Base-by-base conservation (phyloP, 2,888 invertebrate species). In the Timandra comae region DNA sequence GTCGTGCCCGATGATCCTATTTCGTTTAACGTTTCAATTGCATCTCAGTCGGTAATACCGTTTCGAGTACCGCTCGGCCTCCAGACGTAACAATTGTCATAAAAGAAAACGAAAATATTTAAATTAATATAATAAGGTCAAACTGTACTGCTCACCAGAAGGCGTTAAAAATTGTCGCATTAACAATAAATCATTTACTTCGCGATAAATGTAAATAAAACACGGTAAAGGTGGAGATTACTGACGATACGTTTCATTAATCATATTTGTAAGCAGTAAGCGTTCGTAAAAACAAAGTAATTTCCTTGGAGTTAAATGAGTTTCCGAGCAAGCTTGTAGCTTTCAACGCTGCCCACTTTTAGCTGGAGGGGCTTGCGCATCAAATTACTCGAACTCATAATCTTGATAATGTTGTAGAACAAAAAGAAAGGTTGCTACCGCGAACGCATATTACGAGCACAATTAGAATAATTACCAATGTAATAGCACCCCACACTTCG, bases 391-490 rank as follows among this genome's bases (percentile, higher is more conserved):
- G 29, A 33, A 46, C 33, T 27, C 41, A 43, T 35, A 46, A 64
- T 68, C 65, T 65, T 52, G 51, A 63, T 65, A 62, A 58, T 47
- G 39, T 44, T 53, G 56, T 52, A 38, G 53, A 57, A 52, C 55
- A 66, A 63, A 69, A 67, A 57, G 53, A 66, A 67, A 61, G 56
- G 55, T 60, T 59, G 52, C 49, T 43, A 48, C 51, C 54, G 53
- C 57, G 53, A 56, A 57, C 49, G 46, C 46, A 41, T 50, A 60
- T 67, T 65, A 66, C 57, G 56, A 55, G 52, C 49, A 52, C 40
- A 54, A 72, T 78, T 74, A 68, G 59, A 74, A 74, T 76, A 76
- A 75, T 72, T 61, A 71, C 61, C 58, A 56, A 57, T 62, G 63
- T 61, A 67, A 59, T 54, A 54, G 48, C 49, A 56, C 47, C 47